Base-by-base conservation (phyloP, 2,113 vertebrate genomes). In the Tenrec ecaudatus region DNA sequence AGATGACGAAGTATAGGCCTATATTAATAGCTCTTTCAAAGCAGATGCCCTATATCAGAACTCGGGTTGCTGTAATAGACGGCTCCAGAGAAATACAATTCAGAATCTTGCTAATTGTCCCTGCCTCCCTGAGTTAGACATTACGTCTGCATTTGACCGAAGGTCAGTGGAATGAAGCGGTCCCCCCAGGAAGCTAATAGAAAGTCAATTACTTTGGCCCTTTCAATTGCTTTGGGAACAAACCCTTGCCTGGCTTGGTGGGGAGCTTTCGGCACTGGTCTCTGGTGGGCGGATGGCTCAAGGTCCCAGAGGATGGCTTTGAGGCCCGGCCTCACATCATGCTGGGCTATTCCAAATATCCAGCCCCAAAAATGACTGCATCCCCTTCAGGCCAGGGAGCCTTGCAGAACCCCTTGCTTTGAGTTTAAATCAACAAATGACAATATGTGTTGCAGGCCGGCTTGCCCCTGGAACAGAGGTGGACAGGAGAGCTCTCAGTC, bases 181-280 rank as follows among this genome's bases (percentile, higher is more conserved):
- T 84, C 79, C 82, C 96, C 84, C 79, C 68, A 95, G 92, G 53
- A 92, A 88, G 79, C 88, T 86, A 94, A 95, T 60, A 95, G 87
- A 93, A 93, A 95, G 95, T 89, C 95, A 94, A 90, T 95, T 95
- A 90, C 92, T 94, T 91, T 76, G 88, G 90, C 57, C 90, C 53
- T 90, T 73, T 82, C 86, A 94, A 95, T 94, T 89, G 84, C 77
- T 83, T 89, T 87, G 31, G 66, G 84, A 95, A 62, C 31, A 90
- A 73, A 77, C 31, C 27, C 15, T 60, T n/a, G 43, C 66, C 0
- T 12, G 82, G 85, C n/a, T 17, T 77, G 64, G 53, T 3, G n/a
- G 89, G 75, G 47, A 47, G 17, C 69, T 82, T 79, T 73, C 27
- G 0, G 27, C 25, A 31, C 38, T 88, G 38, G 12, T 38, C 77